phyloP scores from a whole-genome alignment of 2,888 invertebrate species.

The Acrobasis repandana region DNA sequence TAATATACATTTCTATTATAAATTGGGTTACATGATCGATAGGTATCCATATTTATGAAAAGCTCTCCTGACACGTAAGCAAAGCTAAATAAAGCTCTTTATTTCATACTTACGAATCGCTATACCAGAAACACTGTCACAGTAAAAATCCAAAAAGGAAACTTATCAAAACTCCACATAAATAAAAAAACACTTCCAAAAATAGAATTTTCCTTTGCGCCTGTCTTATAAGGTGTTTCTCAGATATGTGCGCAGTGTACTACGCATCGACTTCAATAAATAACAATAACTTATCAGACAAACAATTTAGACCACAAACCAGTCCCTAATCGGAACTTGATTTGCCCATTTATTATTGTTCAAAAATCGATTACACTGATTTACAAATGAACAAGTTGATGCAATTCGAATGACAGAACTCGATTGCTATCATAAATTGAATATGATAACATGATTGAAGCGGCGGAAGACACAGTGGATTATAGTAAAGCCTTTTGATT shows the following conservation, averaged over 20 bases:
- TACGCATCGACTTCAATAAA: not conserved
- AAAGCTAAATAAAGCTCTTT: too few species aligned
- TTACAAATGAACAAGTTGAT: conserved; percentile 10
- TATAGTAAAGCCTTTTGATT: not conserved
- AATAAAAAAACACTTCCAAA: too few species aligned
- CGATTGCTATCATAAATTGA: not conserved
- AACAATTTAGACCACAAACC: not conserved
- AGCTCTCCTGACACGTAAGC: too few species aligned
- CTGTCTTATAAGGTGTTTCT: not conserved
- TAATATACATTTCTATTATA: too few species aligned
- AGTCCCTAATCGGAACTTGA: conserved; percentile 4
- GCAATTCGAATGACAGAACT: not conserved
- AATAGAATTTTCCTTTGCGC: not conserved
- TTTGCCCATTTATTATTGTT: not conserved
- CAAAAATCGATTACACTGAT: conserved; percentile 4
- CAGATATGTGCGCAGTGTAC: not conserved
- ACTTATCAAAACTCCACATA: too few species aligned
- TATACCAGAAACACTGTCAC: too few species aligned
- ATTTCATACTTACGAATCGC: too few species aligned
- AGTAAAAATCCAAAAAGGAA: too few species aligned
- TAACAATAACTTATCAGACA: conserved; percentile 7
- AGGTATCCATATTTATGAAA: too few species aligned
- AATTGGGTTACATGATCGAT: too few species aligned
- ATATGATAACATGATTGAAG: conserved; percentile 2
- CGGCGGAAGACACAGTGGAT: not conserved